phyloP scores from a whole-genome alignment of 2,113 vertebrate genomes.

The Thunnus thynnus region DNA sequence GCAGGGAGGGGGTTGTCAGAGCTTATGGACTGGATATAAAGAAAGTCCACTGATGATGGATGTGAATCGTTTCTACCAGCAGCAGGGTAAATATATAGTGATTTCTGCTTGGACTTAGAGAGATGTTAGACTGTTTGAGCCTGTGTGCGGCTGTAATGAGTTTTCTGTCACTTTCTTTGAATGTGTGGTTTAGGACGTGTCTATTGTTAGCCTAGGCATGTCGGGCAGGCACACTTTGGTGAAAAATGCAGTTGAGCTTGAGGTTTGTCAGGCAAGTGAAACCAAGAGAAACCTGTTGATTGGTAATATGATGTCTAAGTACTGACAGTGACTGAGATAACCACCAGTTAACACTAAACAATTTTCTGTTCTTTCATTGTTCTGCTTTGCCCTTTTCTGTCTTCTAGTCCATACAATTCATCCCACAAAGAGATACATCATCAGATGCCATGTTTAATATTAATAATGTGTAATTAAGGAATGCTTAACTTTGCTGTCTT shows the following conservation, averaged over 20 bases:
- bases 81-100: conserved; percentile 14
- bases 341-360: not conserved
- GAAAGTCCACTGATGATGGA: conserved; percentile 39
- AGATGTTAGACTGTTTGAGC: not conserved
- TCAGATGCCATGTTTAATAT: too few species aligned
- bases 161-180: conserved; percentile 36
- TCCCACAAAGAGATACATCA: not conserved
- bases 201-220: not conserved
- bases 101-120: not conserved
- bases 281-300: conserved; percentile 1
- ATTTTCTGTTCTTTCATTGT: not conserved
- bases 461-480: conserved; percentile 16
- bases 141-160: conserved; percentile 21
- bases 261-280: conserved; percentile 14
- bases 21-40: conserved; percentile 51
- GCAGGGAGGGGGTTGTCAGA: conserved; percentile 11
- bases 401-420: not conserved
- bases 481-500: conserved; percentile 1
- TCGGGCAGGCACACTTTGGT: not conserved
- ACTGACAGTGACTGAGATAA: conserved; percentile 11
- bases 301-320: not conserved
- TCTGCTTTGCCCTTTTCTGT: not conserved
- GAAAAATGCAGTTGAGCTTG: conserved; percentile 20
- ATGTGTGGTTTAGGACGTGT: not conserved
- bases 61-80: conserved; percentile 22